These are phyloP conservation scores for Cyprinella venusta DNA, from an alignment of 2,797 vertebrate genomes.

Conservation along the genomic window DNA sequence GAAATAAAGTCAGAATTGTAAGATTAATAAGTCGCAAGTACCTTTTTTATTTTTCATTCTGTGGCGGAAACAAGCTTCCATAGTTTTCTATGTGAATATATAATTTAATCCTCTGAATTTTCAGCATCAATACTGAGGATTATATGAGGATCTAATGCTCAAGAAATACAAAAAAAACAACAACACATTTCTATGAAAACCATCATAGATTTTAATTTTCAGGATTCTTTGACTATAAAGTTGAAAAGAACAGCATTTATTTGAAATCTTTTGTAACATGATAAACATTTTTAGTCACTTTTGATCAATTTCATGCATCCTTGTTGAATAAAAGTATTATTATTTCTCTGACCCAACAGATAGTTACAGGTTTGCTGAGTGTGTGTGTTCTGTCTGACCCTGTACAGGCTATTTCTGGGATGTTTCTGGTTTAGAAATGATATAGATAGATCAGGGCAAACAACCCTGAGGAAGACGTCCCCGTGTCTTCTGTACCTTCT, in stretches of 20 bases:
- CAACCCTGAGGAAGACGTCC: conserved; percentile 66
- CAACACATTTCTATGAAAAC: too few relatives aligned
- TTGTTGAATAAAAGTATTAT: background rate
- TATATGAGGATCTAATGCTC: background rate
- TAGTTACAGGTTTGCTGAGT: background rate
- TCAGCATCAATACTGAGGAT: too few relatives aligned
- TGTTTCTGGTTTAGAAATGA: background rate
- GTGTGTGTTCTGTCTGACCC: background rate
- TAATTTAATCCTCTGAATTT: background rate
- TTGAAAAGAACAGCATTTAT: background rate
- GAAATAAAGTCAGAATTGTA: too few relatives aligned
- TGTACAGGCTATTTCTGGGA: background rate
- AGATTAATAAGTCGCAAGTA: too few relatives aligned
- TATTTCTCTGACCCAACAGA: too few relatives aligned
- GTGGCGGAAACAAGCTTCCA: too few relatives aligned
- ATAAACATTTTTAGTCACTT: background rate
- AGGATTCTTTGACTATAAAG: background rate
- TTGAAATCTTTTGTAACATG: background rate
- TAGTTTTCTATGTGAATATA: background rate
- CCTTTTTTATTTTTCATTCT: too few relatives aligned
- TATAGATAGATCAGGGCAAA: conserved; percentile 73
- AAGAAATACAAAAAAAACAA: too few relatives aligned
- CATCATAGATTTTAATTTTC: background rate
- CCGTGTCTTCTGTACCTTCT: conserved; percentile 63
- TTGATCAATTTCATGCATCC: background rate